Percentiles rank a stretch among this genome's conserved stretches.
Conservation (phyloP, 1,140 invertebrate species). For the Stenopsyche tienmushanensis region DNA sequence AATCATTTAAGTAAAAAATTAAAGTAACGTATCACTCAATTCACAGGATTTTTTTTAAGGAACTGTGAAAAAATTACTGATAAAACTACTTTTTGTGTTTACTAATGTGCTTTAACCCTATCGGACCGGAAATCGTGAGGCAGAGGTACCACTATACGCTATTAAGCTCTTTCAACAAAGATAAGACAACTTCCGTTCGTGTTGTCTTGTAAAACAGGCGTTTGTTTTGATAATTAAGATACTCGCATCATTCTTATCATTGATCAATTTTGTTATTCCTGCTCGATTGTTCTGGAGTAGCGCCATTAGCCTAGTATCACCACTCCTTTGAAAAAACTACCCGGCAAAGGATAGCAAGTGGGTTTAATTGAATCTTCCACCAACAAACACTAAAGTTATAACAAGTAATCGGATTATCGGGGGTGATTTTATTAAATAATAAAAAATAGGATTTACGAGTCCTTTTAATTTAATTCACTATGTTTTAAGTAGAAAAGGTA, state of each 20-base stretch:
- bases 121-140: not conserved
- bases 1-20: slow-evolving; percentile 5
- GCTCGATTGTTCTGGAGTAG: no score
- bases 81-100: not conserved
- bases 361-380: not conserved
- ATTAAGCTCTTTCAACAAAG: not conserved
- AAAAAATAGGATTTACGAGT: not conserved
- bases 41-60: not conserved
- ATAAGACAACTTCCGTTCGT: no score
- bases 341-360: not conserved
- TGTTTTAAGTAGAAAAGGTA: not conserved
- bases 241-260: no score
- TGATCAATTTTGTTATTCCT: no score
- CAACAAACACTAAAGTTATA: not conserved
- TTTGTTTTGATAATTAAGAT: no score
- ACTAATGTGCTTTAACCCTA: not conserved
- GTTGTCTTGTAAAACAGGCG: no score
- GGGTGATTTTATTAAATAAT: not conserved
- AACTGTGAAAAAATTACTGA: not conserved
- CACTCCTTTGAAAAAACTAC: not conserved
- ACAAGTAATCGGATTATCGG: not conserved
- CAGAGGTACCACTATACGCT: not conserved
- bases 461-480: not conserved
- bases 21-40: slow-evolving; percentile 1
- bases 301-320: not conserved